These are phyloP conservation scores for Luffia ferchaultella DNA, from an alignment of 2,888 invertebrate genomes.

Conservation along the genomic window DNA sequence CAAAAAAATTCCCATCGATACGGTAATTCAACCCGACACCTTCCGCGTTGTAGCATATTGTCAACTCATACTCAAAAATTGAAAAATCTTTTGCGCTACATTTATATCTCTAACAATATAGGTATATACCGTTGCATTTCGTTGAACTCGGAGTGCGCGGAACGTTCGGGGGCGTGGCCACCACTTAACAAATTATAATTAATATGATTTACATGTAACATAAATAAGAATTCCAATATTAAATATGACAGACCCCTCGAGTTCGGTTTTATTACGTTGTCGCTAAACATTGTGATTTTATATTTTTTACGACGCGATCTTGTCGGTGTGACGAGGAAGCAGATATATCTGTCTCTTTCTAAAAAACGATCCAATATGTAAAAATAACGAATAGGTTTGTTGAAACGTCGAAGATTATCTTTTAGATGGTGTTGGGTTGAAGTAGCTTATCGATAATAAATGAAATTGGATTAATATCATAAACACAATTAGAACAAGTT, in stretches of 20 bases:
- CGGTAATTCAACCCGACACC: too few relatives aligned
- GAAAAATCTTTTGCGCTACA: too few relatives aligned
- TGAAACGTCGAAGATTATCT: conserved; percentile 9
- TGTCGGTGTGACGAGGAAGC: neutral
- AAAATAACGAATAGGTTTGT: conserved; percentile 9
- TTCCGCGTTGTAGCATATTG: too few relatives aligned
- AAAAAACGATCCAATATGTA: conserved; percentile 5
- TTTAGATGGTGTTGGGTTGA: conserved; percentile 1
- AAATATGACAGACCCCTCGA: conserved; percentile 27
- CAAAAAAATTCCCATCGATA: too few relatives aligned
- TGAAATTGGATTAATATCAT: too few relatives aligned
- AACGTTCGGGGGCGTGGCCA: conserved; percentile 18
- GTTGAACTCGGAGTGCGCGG: neutral
- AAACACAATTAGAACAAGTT: too few relatives aligned
- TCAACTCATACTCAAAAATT: too few relatives aligned
- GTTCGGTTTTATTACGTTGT: conserved; percentile 27
- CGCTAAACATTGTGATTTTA: conserved; percentile 36
- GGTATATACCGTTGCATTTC: too few relatives aligned
- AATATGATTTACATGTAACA: conserved; percentile 45
- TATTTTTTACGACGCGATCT: conserved; percentile 14
- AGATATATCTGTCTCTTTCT: neutral
- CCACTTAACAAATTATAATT: conserved; percentile 47
- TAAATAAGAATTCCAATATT: conserved; percentile 41
- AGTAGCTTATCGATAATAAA: conserved; percentile 1
- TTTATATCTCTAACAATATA: too few relatives aligned